Evolutionary conservation across 2,888 invertebrate genomes (phyloP).

Genomic region (Marasmarcha lunaedactyla): DNA sequence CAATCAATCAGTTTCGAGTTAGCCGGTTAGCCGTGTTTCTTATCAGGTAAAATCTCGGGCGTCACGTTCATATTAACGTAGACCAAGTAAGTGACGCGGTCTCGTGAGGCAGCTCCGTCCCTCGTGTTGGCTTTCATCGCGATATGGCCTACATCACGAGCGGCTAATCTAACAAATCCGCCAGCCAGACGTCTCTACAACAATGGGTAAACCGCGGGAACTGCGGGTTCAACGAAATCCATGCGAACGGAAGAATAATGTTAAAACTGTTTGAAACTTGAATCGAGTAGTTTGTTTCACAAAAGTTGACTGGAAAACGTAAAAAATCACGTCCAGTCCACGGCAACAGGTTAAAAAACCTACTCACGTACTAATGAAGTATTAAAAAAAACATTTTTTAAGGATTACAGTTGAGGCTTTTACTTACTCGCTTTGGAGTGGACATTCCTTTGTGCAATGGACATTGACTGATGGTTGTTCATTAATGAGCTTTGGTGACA

Average conservation of each 20-base stretch:
- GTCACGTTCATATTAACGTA: too few relatives aligned
- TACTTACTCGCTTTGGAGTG: conserved; percentile 7
- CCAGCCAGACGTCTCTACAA: conserved; percentile 15
- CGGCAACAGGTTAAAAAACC: too few relatives aligned
- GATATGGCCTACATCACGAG: conserved; percentile 44
- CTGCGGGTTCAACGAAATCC: conserved; percentile 1
- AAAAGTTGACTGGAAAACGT: too few relatives aligned
- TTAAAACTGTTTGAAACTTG: background rate
- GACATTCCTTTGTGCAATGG: conserved; percentile 25
- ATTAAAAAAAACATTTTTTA: too few relatives aligned
- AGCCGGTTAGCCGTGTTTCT: too few relatives aligned
- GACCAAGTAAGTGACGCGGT: background rate
- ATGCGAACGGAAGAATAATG: background rate
- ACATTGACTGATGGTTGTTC: conserved; percentile 32
- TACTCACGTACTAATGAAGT: too few relatives aligned
- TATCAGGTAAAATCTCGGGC: too few relatives aligned
- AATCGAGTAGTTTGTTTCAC: too few relatives aligned
- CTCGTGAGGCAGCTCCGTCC: conserved; percentile 28
- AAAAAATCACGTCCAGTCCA: too few relatives aligned
- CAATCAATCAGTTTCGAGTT: too few relatives aligned
- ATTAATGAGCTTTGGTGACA: conserved; percentile 18
- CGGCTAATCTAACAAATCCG: conserved; percentile 26
- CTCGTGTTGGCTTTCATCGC: conserved; percentile 54
- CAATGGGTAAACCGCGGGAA: conserved; percentile 24
- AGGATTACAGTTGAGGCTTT: too few relatives aligned